Conservation (phyloP, 1,140 invertebrate species). For the Drosophila melanica region DNA sequence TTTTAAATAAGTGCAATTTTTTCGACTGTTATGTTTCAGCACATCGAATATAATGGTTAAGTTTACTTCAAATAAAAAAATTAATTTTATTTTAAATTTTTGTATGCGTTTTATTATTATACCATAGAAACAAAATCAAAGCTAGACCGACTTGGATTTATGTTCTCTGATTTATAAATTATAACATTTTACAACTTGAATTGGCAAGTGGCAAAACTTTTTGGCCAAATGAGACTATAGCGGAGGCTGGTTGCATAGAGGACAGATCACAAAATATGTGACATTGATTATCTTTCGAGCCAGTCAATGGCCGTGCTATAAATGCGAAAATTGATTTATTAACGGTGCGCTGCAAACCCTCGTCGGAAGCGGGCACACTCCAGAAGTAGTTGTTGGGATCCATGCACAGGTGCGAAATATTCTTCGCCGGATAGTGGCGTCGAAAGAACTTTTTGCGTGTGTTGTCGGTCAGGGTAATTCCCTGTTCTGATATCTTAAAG, state of each 20-base stretch:
- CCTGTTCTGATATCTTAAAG: conserved; percentile 97
- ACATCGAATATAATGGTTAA: too few species aligned
- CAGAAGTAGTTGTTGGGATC: conserved; percentile 94
- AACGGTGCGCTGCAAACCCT: conserved; percentile 42
- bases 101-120: too few species aligned
- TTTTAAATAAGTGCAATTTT: too few species aligned
- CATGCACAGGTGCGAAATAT: conserved; percentile 95
- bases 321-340: conserved; percentile 94
- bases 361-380: conserved; percentile 81
- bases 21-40: too few species aligned
- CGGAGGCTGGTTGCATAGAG: conserved; percentile 95
- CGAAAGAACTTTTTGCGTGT: conserved; percentile 91
- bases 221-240: conserved; percentile 97
- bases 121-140: too few species aligned
- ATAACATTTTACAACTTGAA: conserved; percentile 27
- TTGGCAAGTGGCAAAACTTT: conserved; percentile 89
- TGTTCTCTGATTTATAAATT: neutral
- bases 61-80: too few species aligned
- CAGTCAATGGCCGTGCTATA: conserved; percentile 91
- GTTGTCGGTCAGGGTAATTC: conserved; percentile 97
- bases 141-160: too few species aligned
- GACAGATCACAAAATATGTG: conserved; percentile 98
- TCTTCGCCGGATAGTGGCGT: conserved; percentile 94
- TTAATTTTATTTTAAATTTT: too few species aligned
- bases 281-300: conserved; percentile 94